Conservation (phyloP, 2,113 vertebrate species). For the Bufo gargarizans region DNA sequence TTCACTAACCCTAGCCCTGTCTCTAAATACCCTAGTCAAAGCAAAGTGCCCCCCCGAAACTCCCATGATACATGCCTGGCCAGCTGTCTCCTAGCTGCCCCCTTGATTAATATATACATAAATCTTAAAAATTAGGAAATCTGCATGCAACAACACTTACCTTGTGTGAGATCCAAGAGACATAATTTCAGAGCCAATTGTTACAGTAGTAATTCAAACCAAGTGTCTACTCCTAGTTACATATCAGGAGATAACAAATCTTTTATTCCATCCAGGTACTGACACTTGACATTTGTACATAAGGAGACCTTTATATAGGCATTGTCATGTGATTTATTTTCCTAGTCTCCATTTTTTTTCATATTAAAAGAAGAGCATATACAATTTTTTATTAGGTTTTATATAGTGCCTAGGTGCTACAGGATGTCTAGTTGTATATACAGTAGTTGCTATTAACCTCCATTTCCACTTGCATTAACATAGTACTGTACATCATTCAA, state of each 20-base stretch:
- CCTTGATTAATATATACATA: neutral
- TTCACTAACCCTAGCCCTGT: neutral
- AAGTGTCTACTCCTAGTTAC: neutral
- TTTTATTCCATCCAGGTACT: neutral
- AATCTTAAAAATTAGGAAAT: neutral
- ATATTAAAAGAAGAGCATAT: too few relatives aligned
- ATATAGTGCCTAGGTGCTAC: too few relatives aligned
- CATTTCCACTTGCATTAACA: too few relatives aligned
- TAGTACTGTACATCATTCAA: too few relatives aligned
- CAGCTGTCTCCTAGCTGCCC: too few relatives aligned
- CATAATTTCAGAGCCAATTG: neutral
- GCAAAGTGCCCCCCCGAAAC: neutral
- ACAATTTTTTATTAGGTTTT: too few relatives aligned
- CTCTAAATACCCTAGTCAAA: neutral
- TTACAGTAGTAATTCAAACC: neutral
- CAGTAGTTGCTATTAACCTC: too few relatives aligned
- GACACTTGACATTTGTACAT: neutral
- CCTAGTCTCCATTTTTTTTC: too few relatives aligned
- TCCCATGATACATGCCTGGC: neutral
- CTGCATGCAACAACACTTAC: neutral
- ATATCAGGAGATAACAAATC: neutral
- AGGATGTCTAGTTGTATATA: too few relatives aligned
- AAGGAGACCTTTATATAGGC: neutral
- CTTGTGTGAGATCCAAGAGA: neutral
- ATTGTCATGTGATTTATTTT: too few relatives aligned